phyloP scores from a whole-genome alignment of 2,113 vertebrate genomes.

The Rhagologus leucostigma region DNA sequence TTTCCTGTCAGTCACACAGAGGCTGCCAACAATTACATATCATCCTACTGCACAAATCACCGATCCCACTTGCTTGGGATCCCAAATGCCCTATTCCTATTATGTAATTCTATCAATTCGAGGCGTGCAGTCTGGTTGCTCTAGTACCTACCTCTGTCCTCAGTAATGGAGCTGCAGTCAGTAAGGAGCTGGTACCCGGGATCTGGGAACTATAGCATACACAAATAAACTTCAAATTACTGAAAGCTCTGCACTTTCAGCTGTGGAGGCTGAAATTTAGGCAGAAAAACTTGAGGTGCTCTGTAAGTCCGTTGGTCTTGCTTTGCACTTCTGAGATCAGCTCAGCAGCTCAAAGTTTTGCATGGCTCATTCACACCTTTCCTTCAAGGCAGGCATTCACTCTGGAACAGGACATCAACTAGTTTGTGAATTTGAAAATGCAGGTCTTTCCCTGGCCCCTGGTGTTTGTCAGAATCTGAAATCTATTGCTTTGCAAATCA shows the following conservation, averaged over 20 bases:
- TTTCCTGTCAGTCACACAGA: background rate
- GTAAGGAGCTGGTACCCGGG: background rate
- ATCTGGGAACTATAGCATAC: background rate
- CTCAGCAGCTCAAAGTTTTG: background rate
- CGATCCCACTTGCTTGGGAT: background rate
- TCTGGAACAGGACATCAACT: background rate
- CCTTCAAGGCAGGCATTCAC: background rate
- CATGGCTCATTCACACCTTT: background rate
- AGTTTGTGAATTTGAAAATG: background rate
- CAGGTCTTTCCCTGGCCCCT: background rate
- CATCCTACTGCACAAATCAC: background rate
- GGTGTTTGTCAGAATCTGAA: background rate
- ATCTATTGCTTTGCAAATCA: background rate
- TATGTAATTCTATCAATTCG: background rate
- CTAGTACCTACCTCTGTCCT: background rate
- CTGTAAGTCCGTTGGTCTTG: fast-evolving
- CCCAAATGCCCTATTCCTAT: background rate
- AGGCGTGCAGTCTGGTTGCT: background rate
- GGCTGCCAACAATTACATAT: background rate
- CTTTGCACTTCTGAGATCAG: background rate
- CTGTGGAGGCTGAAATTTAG: background rate
- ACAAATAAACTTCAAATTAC: background rate
- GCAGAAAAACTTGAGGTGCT: background rate
- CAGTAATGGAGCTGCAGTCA: background rate
- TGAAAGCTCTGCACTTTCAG: background rate